phyloP scores from a whole-genome alignment of 1,140 invertebrate species.

The Nebria ingens region DNA sequence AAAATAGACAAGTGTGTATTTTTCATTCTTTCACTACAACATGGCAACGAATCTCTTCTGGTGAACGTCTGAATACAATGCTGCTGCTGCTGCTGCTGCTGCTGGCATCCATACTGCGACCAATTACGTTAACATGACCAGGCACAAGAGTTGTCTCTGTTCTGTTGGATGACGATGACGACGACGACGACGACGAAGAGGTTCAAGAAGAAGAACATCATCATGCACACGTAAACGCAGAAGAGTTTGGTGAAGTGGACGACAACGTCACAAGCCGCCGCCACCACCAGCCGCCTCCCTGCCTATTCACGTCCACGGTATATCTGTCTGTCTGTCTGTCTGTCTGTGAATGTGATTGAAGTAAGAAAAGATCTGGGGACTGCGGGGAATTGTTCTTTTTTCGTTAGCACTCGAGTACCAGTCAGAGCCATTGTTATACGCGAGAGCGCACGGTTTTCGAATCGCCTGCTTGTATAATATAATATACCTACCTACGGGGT shows the following conservation, averaged over 20 bases:
- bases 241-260: too few relatives aligned
- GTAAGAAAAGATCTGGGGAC: constrained; percentile 1
- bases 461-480: constrained; percentile 7
- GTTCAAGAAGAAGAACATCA: too few relatives aligned
- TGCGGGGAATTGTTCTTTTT: not conserved
- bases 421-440: not conserved
- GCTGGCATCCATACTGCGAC: not conserved
- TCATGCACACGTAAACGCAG: too few relatives aligned
- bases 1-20: too few relatives aligned
- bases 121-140: not conserved
- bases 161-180: too few relatives aligned
- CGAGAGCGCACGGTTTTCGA: not conserved
- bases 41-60: constrained; percentile 2
- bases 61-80: not conserved
- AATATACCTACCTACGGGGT: not conserved
- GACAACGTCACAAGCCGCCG: too few relatives aligned
- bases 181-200: too few relatives aligned
- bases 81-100: not conserved
- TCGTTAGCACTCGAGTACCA: constrained; percentile 1
- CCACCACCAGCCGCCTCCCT: too few relatives aligned
- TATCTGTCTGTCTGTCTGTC: too few relatives aligned
- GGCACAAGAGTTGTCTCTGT: not conserved
- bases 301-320: not conserved
- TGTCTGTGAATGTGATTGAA: constrained; percentile 8
- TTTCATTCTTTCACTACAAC: too few relatives aligned